Conservation (phyloP, 1,140 invertebrate genomes). For the Bombus ignitus region DNA sequence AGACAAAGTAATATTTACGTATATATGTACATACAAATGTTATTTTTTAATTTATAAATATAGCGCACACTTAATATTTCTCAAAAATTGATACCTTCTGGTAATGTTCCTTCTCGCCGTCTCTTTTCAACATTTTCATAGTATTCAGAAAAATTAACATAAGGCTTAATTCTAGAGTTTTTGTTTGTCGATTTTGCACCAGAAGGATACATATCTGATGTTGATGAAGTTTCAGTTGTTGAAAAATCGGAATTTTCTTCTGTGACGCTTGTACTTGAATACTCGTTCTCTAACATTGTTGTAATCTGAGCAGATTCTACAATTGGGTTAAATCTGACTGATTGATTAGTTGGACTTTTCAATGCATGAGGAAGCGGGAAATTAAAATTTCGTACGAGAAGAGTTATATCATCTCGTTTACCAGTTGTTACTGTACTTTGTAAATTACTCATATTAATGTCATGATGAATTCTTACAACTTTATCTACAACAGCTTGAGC, state of each 20-base stretch:
- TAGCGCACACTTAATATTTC: neutral
- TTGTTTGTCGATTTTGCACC: slow-evolving; percentile 76
- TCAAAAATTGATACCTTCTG: slow-evolving; percentile 82
- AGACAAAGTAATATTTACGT: neutral
- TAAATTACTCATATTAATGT: slow-evolving; percentile 88
- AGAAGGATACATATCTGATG: slow-evolving; percentile 81
- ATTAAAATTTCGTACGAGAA: slow-evolving; percentile 94
- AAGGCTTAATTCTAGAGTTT: slow-evolving; percentile 88
- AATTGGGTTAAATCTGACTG: slow-evolving; percentile 85
- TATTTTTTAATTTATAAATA: slow-evolving; percentile 5
- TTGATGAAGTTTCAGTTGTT: slow-evolving; percentile 76
- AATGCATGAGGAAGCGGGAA: slow-evolving; percentile 88
- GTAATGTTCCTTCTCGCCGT: slow-evolving; percentile 84
- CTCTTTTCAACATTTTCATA: slow-evolving; percentile 89
- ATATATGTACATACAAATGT: slow-evolving; percentile 10
- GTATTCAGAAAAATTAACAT: slow-evolving; percentile 94
- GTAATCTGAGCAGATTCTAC: slow-evolving; percentile 80
- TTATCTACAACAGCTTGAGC: slow-evolving; percentile 94
- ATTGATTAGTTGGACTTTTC: slow-evolving; percentile 81
- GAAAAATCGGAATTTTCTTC: slow-evolving; percentile 75
- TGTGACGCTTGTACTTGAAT: slow-evolving; percentile 68
- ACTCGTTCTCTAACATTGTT: slow-evolving; percentile 59
- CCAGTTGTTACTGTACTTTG: slow-evolving; percentile 80
- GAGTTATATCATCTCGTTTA: slow-evolving; percentile 91
- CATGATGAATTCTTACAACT: slow-evolving; percentile 92